Evolutionary conservation across 2,888 invertebrate species (phyloP), one percentile per base, ranked within the genome.

Genomic region (Tanytarsus gracilentus): DNA sequence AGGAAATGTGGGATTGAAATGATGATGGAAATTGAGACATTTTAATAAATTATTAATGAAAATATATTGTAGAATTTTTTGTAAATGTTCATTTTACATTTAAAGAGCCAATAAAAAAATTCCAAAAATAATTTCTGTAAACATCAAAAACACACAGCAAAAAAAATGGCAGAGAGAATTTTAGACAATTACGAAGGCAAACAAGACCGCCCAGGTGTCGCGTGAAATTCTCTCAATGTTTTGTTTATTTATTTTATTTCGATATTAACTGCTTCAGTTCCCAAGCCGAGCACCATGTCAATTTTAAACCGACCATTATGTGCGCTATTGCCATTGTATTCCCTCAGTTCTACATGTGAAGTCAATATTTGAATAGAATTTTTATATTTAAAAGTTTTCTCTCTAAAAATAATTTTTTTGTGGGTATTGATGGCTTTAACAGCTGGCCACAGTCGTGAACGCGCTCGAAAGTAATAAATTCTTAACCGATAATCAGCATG

Each of bases 161-260:
- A 18, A 44, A 23, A 44, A 44, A 44, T 9, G 23, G 18, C 21
- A 44, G 11, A 23, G 8, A 9, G 9, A 33, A 33, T 33, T 3
- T 9, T 23, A 44, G 18, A 44, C 2, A 18, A 44, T 18, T 23
- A 18, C 11, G 21, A 44, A 21, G 23, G 44, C 44, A n/a, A n/a
- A n/a, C n/a, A n/a, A n/a, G 44, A 44, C 44, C 44, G 44, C 44
- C 44, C 44, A 44, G 23, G 44, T 44, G 44, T 44, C 44, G 40
- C 40, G 40, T 40, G 40, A 44, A 44, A 44, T 33, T 44, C 18
- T 44, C n/a, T 44, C 44, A 44, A 18, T 44, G 44, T 18, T n/a
- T 44, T 16, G 16, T 18, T 36, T 11, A n/a, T 40, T 40, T 18
- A 18, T 9, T 40, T 18, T 40, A 40, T 40, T 40, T 36, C n/a